A percentile compares a stretch with the other conserved stretches of the same genome.
Evolutionary conservation across 2,888 invertebrate species (phyloP).

Genomic region (Caenorhabditis doughertyi): DNA sequence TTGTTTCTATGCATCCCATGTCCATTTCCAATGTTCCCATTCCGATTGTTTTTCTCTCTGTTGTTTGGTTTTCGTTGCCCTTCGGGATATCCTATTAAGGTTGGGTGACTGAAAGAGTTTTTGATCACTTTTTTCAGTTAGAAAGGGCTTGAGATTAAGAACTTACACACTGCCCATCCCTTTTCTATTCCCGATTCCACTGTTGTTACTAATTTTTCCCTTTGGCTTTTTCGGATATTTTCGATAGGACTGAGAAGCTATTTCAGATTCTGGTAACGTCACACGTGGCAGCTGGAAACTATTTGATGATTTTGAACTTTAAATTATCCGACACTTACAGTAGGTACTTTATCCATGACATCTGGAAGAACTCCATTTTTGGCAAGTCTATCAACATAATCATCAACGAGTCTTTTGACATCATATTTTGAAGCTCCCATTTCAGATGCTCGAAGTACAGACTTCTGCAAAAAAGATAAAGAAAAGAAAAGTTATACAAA

Average conservation of each 20-base stretch:
- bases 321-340: slow-evolving; percentile 5
- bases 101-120: slow-evolving; percentile 53
- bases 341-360: slow-evolving; percentile 53
- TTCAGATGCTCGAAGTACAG: slow-evolving; percentile 71
- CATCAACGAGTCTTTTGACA: slow-evolving; percentile 71
- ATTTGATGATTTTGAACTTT: no score
- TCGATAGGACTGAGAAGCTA: slow-evolving; percentile 52
- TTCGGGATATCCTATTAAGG: slow-evolving; percentile 44
- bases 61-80: slow-evolving; percentile 7
- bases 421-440: slow-evolving; percentile 71
- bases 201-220: background rate
- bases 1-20: slow-evolving; percentile 6
- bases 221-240: slow-evolving; percentile 53
- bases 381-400: slow-evolving; percentile 67
- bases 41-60: slow-evolving; percentile 14
- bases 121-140: background rate
- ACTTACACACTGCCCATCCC: slow-evolving; percentile 33
- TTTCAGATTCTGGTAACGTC: slow-evolving; percentile 42
- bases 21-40: slow-evolving; percentile 26
- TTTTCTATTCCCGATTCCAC: slow-evolving; percentile 12
- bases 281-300: slow-evolving; percentile 59
- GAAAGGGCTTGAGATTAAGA: background rate
- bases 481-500: no score
- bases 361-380: slow-evolving; percentile 64
- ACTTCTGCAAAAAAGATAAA: slow-evolving; percentile 56